Evolutionary conservation across 2,797 vertebrate species (phyloP).

Genomic region (Phyllotis vaccarum): DNA sequence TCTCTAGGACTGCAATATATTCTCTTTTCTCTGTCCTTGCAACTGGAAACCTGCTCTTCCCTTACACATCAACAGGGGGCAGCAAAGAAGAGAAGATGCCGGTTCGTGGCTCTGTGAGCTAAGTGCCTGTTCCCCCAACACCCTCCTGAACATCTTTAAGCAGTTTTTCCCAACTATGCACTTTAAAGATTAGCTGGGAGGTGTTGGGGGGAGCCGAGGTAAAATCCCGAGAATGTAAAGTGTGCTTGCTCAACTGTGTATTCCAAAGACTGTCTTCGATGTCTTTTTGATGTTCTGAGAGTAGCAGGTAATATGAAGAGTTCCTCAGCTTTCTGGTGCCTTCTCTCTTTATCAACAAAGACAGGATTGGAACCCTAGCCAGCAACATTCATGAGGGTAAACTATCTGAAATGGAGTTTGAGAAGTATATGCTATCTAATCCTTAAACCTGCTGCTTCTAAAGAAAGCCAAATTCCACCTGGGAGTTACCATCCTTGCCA

Average conservation of each 20-base stretch:
- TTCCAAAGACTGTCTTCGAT: background rate
- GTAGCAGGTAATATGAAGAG: background rate
- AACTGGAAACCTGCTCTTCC: background rate
- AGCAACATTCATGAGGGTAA: background rate
- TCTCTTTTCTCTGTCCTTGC: background rate
- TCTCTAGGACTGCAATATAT: background rate
- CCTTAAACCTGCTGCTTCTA: background rate
- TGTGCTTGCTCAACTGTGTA: background rate
- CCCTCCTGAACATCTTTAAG: background rate
- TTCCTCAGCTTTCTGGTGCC: background rate
- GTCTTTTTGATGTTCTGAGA: background rate
- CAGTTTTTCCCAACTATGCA: background rate
- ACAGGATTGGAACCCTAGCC: background rate
- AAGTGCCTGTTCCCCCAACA: background rate
- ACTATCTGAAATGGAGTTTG: background rate
- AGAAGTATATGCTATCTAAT: background rate
- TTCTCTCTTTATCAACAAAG: background rate
- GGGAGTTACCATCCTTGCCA: background rate
- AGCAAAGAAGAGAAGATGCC: conserved; percentile 74
- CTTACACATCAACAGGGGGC: conserved; percentile 62
- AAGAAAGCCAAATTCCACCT: background rate
- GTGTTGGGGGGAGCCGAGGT: background rate
- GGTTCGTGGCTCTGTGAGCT: background rate
- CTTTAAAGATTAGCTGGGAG: background rate
- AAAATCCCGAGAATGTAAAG: conserved; percentile 12